Conservation (phyloP, 2,888 invertebrate species). For the Drosophila paramelanica region DNA sequence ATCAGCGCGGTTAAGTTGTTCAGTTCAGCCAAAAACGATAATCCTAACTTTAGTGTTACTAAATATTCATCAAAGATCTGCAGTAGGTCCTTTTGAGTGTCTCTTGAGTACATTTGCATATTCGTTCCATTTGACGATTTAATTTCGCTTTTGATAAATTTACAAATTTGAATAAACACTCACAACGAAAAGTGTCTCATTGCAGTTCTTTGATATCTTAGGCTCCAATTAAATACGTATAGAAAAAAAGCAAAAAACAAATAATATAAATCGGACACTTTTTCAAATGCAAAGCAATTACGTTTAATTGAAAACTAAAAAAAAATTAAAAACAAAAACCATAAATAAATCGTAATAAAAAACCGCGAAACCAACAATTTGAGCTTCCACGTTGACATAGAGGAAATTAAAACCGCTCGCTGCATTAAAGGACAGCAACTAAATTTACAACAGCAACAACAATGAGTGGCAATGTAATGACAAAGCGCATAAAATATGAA, state of each 20-base stretch:
- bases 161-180: not conserved
- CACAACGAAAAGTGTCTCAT: not conserved
- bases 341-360: slow-evolving; percentile 5
- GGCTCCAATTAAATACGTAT: slow-evolving; percentile 1
- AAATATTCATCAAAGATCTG: slow-evolving; percentile 2
- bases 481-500: slow-evolving; percentile 50
- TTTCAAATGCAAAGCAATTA: slow-evolving; percentile 32
- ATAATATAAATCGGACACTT: slow-evolving; percentile 4
- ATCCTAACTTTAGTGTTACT: slow-evolving; percentile 12
- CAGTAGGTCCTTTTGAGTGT: not conserved
- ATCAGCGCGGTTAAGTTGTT: slow-evolving; percentile 29
- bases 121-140: too few relatives aligned
- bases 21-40: slow-evolving; percentile 7
- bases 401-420: slow-evolving; percentile 43
- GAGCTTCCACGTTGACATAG: slow-evolving; percentile 58
- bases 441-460: slow-evolving; percentile 28
- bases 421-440: slow-evolving; percentile 27
- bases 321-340: slow-evolving; percentile 5
- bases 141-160: too few relatives aligned
- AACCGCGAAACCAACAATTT: slow-evolving; percentile 31
- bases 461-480: slow-evolving; percentile 41
- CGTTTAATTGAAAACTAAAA: slow-evolving; percentile 39
- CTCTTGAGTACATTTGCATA: too few relatives aligned
- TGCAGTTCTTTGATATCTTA: slow-evolving; percentile 10
- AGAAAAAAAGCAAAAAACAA: not conserved